A percentile compares a stretch with the other conserved stretches of the same genome.
Evolutionary conservation across 2,797 vertebrate genomes (phyloP).

Genomic region (Characodon lateralis): DNA sequence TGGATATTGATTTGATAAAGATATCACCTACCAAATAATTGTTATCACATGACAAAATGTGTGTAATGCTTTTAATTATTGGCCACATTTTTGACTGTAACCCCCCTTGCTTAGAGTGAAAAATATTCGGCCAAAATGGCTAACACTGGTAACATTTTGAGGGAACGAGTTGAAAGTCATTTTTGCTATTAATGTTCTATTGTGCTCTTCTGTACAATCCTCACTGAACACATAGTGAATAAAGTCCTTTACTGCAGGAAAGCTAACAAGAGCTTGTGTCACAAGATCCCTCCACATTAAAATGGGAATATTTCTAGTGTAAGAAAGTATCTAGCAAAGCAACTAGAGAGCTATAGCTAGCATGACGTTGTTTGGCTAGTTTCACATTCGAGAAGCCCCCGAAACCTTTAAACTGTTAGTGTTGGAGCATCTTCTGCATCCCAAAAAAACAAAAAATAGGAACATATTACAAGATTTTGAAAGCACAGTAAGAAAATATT

Average conservation of each 20-base stretch:
- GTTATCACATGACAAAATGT: neutral
- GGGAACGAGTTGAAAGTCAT: neutral
- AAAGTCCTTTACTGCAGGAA: neutral
- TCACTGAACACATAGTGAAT: neutral
- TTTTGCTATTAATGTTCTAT: neutral
- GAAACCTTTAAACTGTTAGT: neutral
- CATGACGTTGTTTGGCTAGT: neutral
- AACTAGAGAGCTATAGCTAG: neutral
- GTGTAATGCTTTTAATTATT: neutral
- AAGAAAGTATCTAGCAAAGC: neutral
- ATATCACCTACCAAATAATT: conserved; percentile 6
- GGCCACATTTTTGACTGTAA: neutral
- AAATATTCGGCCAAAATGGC: neutral
- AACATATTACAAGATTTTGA: no score
- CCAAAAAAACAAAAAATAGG: no score
- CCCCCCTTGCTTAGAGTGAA: neutral
- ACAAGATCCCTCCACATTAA: neutral
- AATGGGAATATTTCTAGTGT: neutral
- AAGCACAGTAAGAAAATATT: no score
- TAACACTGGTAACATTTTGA: neutral
- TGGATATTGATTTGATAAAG: conserved; percentile 26
- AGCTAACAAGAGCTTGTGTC: neutral
- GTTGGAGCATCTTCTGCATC: neutral
- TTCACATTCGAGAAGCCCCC: neutral
- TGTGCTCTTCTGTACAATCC: neutral